Base-by-base conservation (phyloP, 2,113 vertebrate species). In the Sturnira hondurensis region DNA sequence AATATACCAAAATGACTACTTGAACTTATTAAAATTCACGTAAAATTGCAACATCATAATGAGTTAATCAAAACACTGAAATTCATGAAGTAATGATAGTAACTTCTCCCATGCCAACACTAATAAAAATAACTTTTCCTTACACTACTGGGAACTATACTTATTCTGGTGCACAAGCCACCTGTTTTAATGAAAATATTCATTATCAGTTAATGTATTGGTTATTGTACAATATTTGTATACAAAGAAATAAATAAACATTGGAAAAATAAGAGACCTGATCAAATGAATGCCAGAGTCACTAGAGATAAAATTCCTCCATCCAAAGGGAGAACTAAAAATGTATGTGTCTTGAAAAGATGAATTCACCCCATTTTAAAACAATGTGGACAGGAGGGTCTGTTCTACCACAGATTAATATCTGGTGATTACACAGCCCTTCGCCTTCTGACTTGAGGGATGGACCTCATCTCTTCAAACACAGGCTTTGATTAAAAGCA, bases 401-500 rank as follows among this genome's bases (percentile, higher is more conserved):
- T 73, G 28, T 61, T 86, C 54, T 77, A 84, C 31, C 10, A 20
- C 14, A 92, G 74, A 80, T 95, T 96, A 94, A 81, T 93, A 85
- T 68, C 88, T 95, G 52, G 52, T 92, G 50, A 89, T 87, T 95
- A 50, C 45, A 87, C 22, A 84, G 45, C 20, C 26, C 11, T 61
- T 67, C 68, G 28, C 61, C 80, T 81, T 90, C 87, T 63, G 20
- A 54, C 65, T 91, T 89, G 80, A 94, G 45, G 36, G 43, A 83
- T 88, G 65, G 45, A 81, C 58, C 28, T 87, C 86, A 94, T 97
- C 81, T 96, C 52, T 33, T 92, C 84, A 61, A 93, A 93, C 54
- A 5, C 24, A 73, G n/a, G 9, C 54, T 92, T 91, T 93, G 96
- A 96, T 96, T 96, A 95, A 95, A 95, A 78, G 86, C 33, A 93